Evolutionary conservation across 2,797 vertebrate genomes (phyloP), one percentile per base, ranked within the genome.

Genomic region (Amblyopsis hoosieri): DNA sequence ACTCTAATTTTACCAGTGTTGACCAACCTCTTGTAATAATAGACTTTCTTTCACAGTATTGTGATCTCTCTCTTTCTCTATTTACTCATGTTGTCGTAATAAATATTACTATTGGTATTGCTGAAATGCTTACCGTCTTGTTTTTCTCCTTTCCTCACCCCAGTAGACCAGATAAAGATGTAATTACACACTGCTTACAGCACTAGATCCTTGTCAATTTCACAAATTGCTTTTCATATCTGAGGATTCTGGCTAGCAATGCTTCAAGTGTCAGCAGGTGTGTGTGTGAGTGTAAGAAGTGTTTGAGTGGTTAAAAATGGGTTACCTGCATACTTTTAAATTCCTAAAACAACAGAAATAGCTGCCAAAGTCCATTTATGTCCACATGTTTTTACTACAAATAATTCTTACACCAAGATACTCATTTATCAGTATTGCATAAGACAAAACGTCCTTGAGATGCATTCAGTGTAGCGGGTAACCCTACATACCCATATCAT

Each of bases 61-160:
- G 95, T 98, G 94, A 97, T 87, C 93, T 96, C 91, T 96, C 85
- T 91, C 82, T 87, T 78, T 91, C 86, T 92, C 75, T 80, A 87
- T 92, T 85, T 95, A 93, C 94, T 96, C 94, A 92, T 96, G 92
- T 94, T 96, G 94, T 95, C 92, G 94, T 96, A 97, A 98, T 98
- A 98, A 99, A 98, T 96, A 94, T 96, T 90, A 94, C 95, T 90
- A 93, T 97, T 98, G 95, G 94, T 95, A 95, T 96, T 96, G 96
- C 95, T 95, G 94, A 94, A 94, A 95, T 87, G 92, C 83, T 86
- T 95, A 94, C 91, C 93, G 94, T 95, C 94, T 96, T 95, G 90
- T 94, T 95, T 29, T 96, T 92, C 91, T 90, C 92, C 71, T 85
- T 82, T 90, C 60, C 66, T 78, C 79, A 47, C 48, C 72, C 66